A percentile compares a stretch with the other conserved stretches of the same genome.
These are phyloP conservation scores for Vanessa cardui DNA, from an alignment of 2,888 invertebrate species.

Conservation along the genomic window DNA sequence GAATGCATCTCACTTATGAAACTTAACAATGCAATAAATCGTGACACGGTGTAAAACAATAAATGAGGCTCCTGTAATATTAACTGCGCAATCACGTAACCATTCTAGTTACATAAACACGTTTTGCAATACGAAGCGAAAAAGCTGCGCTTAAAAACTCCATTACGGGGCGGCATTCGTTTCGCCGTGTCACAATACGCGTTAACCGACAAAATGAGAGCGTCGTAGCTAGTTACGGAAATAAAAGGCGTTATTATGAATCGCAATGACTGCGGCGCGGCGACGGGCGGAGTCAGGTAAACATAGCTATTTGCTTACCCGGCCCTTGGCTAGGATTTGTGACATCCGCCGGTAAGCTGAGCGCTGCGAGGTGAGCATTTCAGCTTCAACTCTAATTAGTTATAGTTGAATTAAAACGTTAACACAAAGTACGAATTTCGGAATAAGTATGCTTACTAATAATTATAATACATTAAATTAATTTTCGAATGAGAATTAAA, in stretches of 20 bases:
- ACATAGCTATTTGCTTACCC: conserved; percentile 72
- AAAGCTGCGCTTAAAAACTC: conserved; percentile 74
- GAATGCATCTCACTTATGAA: neutral
- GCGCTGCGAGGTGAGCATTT: conserved; percentile 15
- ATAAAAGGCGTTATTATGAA: conserved; percentile 77
- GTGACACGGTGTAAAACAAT: conserved; percentile 57
- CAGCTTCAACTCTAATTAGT: conserved; percentile 14
- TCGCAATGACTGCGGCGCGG: conserved; percentile 48
- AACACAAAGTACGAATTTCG: neutral
- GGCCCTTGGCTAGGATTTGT: conserved; percentile 73
- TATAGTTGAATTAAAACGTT: conserved; percentile 15
- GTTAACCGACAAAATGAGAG: conserved; percentile 76
- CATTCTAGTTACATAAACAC: conserved; percentile 69
- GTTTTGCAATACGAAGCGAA: conserved; percentile 62
- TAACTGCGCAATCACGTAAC: conserved; percentile 62
- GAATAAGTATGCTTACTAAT: neutral
- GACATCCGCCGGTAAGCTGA: conserved; percentile 70
- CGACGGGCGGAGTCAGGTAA: conserved; percentile 62
- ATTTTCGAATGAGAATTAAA: too few relatives aligned
- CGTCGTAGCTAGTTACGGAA: conserved; percentile 75
- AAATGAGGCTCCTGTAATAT: conserved; percentile 59
- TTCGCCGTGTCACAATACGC: conserved; percentile 73
- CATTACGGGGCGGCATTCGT: conserved; percentile 72
- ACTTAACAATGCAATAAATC: conserved; percentile 24
- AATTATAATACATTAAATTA: too few relatives aligned